Base-by-base conservation (phyloP, 2,888 invertebrate genomes). In the Blomia tropicalis region DNA sequence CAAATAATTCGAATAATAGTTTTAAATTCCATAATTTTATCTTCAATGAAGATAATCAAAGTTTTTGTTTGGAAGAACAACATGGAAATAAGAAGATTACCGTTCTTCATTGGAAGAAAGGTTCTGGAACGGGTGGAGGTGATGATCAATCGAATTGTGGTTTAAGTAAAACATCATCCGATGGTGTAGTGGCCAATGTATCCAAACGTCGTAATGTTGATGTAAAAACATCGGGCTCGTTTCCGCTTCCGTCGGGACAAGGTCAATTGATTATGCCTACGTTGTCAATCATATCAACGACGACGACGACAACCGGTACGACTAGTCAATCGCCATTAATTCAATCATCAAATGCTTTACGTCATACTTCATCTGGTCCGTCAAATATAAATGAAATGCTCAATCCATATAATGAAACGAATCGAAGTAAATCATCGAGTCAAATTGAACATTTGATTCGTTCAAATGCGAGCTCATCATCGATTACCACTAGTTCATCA, bases 1-100 rank as follows among this genome's bases (percentile, higher is more conserved):
- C n/a, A n/a, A n/a, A n/a, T n/a, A 29, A 29, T 14, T 36, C 25
- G 5, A 29, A 43, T 43, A 60, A 54, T 60, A 51, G 53, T 29
- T 60, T 63, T 30, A 63, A 63, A 43, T 63, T 63, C 19, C 63
- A 63, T 36, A 63, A 63, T 30, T 63, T 63, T 60, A 53, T 63
- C 17, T 56, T 60, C 27, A 63, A 59, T 44, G 60, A 63, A 31
- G 60, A 44, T 31, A 60, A 59, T 36, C 25, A 41, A 25, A 51
- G 51, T n/a, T 59, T 61, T 36, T 65, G 63, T 58, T 44, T 65
- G 23, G 51, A 60, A 30, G 68, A 68, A 63, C 68, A 68, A 59
- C 66, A 68, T 64, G 68, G 68, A 14, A 67, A 68, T 30, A 68
- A 68, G 53, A 68, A 68, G 61, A 68, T 68, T n/a, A 68, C 66